Evolutionary conservation across 2,888 invertebrate genomes (phyloP).

Genomic region (Leucoma salicis): DNA sequence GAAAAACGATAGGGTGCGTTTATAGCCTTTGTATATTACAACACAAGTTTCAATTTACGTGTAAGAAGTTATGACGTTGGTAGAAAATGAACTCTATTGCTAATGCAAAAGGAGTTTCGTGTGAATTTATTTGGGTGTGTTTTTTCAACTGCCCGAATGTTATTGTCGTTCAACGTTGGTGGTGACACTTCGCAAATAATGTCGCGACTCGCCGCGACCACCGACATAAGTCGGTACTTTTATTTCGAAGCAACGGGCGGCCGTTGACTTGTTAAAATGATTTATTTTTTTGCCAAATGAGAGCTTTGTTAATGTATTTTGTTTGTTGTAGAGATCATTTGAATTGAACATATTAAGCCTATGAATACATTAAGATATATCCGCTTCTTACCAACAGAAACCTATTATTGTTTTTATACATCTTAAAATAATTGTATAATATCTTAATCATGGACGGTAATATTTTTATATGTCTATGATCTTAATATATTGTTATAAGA

Average conservation of each 20-base stretch:
- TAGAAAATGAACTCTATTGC: constrained; percentile 23
- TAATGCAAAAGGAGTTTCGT: constrained; percentile 1
- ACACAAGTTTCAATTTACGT: constrained; percentile 22
- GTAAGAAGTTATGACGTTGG: constrained; percentile 7
- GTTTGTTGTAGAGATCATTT: constrained; percentile 3
- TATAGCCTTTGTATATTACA: constrained; percentile 48
- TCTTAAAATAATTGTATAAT: no score
- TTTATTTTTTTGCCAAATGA: constrained; percentile 18
- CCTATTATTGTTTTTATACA: no score
- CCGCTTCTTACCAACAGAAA: no score
- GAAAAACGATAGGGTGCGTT: constrained; percentile 71
- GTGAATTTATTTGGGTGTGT: constrained; percentile 1
- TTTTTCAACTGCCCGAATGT: constrained; percentile 33
- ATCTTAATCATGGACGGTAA: no score
- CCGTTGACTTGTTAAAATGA: constrained; percentile 35
- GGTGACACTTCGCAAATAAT: constrained; percentile 66
- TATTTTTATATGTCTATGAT: no score
- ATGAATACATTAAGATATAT: no score
- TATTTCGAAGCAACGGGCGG: constrained; percentile 38
- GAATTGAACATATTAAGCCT: no score
- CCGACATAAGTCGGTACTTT: constrained; percentile 50
- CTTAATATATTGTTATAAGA: no score
- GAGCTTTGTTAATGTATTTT: constrained; percentile 3
- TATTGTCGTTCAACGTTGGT: constrained; percentile 55
- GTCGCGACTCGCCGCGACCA: constrained; percentile 43